Base-by-base conservation (phyloP, 1,140 invertebrate genomes). In the Thrips palmi region DNA sequence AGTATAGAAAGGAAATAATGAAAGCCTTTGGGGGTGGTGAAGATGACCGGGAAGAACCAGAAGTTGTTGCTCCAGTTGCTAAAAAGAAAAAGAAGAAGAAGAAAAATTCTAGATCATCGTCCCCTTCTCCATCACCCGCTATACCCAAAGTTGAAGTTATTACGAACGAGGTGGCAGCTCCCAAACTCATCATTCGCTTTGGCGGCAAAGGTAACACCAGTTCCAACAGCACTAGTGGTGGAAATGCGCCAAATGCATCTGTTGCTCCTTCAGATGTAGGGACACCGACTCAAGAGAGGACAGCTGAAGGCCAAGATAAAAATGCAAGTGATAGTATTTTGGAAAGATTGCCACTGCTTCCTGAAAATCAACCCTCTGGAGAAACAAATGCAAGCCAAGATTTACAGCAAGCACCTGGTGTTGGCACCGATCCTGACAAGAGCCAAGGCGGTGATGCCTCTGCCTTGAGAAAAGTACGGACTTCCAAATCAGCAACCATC, bases 1-100 rank as follows among this genome's bases (percentile, higher is more conserved):
- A 84, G 49, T 88, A 71, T 54, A 64, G 84, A n/a, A 68, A 74
- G 31, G 73, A 70, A 64, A 70, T 84, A 1, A 80, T 81, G 74
- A 75, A 79, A 7, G 76, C 77, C 48, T 86, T 85, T 46, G 71
- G 74, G 33, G 67, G 71, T 47, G 70, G 70, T 31, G 70, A 77
- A 63, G 38, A 35, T 49, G 3, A 69, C 71, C 39, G 60, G 64
- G 10, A 71, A 68, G 44, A 67, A 42, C 7, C 52, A 62, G 42
- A 58, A 59, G 35, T 56, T 58, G 28, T 25, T 42, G 4, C 43
- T 43, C 12, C 37, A 46, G 31, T 40, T 47, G 17, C 33, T 6
- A 66, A 40, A 8, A 53, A 62, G 41, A 58, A 59, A 37, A 56
- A 57, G 25, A 59, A 64, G 14, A 71, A 70, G 45, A 65, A 59